phyloP scores from a whole-genome alignment of 1,140 invertebrate genomes.

The Hermetia illucens region DNA sequence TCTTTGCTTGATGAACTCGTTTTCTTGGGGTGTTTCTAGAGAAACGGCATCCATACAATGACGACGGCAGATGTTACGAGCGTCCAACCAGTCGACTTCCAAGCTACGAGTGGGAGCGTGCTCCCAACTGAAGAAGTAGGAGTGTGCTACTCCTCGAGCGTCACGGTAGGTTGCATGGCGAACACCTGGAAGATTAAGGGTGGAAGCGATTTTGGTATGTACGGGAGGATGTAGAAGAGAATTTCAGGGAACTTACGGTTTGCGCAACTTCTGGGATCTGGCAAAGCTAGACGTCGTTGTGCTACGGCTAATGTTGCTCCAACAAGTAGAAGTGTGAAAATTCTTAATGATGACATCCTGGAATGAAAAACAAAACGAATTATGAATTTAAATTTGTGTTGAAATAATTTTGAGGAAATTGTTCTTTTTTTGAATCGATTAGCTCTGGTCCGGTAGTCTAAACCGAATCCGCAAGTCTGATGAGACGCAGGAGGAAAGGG shows the following conservation, averaged over 20 bases:
- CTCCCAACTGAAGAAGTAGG: conserved; percentile 91
- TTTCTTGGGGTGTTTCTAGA: conserved; percentile 77
- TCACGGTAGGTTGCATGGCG: conserved; percentile 75
- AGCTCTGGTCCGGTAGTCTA: no score
- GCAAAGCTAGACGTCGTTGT: conserved; percentile 69
- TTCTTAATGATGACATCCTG: conserved; percentile 22
- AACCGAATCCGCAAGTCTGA: no score
- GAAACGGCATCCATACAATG: conserved; percentile 90
- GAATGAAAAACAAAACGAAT: conserved; percentile 2
- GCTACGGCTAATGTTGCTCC: conserved; percentile 52
- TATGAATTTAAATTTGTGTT: background rate
- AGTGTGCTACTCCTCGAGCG: conserved; percentile 68
- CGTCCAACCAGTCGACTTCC: conserved; percentile 83
- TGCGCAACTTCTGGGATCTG: conserved; percentile 74
- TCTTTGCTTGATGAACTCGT: conserved; percentile 79
- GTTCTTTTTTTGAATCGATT: no score
- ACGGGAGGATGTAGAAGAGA: background rate
- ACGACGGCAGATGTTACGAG: conserved; percentile 77
- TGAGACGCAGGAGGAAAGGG: no score
- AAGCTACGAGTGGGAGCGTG: conserved; percentile 68
- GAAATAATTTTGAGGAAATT: no score
- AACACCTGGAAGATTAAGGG: conserved; percentile 44
- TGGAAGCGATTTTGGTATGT: background rate
- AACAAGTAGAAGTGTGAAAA: conserved; percentile 43
- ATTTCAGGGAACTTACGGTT: conserved; percentile 50